phyloP scores from a whole-genome alignment of 35 echinoderm and acorn worm species.

The Holothuria glaberrima region DNA sequence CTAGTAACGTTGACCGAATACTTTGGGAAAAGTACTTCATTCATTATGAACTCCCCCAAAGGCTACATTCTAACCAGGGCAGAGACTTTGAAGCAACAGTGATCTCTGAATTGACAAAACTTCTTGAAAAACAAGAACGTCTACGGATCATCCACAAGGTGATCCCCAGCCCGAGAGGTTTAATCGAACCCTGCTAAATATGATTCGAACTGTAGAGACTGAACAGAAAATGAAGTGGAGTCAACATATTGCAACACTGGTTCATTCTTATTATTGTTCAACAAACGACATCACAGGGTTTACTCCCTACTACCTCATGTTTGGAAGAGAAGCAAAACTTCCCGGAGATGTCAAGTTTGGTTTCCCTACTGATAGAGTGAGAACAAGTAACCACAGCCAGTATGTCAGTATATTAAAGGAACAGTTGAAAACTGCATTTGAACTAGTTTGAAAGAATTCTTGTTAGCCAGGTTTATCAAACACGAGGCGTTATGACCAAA shows the following conservation, averaged over 20 bases:
- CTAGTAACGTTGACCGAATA: conserved; percentile 34
- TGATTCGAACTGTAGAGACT: conserved; percentile 39
- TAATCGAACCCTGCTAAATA: conserved; percentile 51
- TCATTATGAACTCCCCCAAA: conserved; percentile 56
- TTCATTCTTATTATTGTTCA: conserved; percentile 73
- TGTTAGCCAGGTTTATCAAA: conserved; percentile 30
- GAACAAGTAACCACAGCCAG: conserved; percentile 8
- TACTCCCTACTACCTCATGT: conserved; percentile 66
- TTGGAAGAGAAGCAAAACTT: conserved; percentile 56
- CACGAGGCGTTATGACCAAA: conserved; percentile 60
- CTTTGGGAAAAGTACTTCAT: conserved; percentile 64
- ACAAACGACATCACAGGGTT: conserved; percentile 57
- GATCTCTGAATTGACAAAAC: conserved; percentile 36
- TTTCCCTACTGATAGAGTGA: conserved; percentile 8
- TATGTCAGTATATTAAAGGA: conserved; percentile 40
- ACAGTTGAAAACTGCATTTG: conserved; percentile 18
- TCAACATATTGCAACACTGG: conserved; percentile 28
- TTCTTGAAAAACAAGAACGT: conserved; percentile 41
- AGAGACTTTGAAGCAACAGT: conserved; percentile 64
- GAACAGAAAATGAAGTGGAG: conserved; percentile 59
- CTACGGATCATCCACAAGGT: conserved; percentile 57
- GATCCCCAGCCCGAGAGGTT: conserved; percentile 46
- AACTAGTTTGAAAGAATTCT: neutral
- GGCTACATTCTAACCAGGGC: conserved; percentile 68
- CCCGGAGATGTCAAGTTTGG: conserved; percentile 54